phyloP scores from a whole-genome alignment of 2,113 vertebrate genomes.

The Myrmophylax atrothorax region DNA sequence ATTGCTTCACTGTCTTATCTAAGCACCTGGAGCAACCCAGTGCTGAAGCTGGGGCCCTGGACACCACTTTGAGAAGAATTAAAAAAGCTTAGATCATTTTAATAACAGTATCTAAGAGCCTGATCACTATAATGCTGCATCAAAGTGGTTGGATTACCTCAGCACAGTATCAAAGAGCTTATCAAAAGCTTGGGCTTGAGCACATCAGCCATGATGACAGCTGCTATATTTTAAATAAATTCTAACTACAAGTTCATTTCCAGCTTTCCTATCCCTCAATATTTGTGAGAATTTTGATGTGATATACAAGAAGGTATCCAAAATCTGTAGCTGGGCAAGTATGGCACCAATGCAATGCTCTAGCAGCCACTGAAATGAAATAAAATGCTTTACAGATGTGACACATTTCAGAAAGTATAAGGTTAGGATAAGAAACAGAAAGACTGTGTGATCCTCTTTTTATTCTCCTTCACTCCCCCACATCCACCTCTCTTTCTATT shows the following conservation, averaged over 20 bases:
- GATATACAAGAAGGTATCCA: background rate
- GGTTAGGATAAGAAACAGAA: slow-evolving; percentile 22
- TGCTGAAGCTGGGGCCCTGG: slow-evolving; percentile 17
- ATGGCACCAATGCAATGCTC: slow-evolving; percentile 20
- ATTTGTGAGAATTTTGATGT: slow-evolving; percentile 65
- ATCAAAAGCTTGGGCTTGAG: slow-evolving; percentile 36
- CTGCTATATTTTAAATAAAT: slow-evolving; percentile 65
- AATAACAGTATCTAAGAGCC: slow-evolving; percentile 28
- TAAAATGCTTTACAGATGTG: slow-evolving; percentile 27
- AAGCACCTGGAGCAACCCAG: background rate
- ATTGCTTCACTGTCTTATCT: slow-evolving; percentile 23
- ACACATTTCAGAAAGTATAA: slow-evolving; percentile 44
- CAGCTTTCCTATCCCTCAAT: slow-evolving; percentile 65
- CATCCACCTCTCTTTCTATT: background rate
- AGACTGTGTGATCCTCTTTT: background rate
- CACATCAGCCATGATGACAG: slow-evolving; percentile 55
- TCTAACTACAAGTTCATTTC: slow-evolving; percentile 63
- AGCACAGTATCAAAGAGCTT: slow-evolving; percentile 64
- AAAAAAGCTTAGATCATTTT: slow-evolving; percentile 42
- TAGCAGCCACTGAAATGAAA: slow-evolving; percentile 36
- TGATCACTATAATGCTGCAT: slow-evolving; percentile 54
- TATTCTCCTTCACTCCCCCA: background rate
- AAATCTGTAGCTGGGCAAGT: background rate
- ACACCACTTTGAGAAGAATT: slow-evolving; percentile 2
- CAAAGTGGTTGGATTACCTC: slow-evolving; percentile 51